phyloP scores from a whole-genome alignment of 1,140 invertebrate genomes.

The Holcopasites calliopsidis region DNA sequence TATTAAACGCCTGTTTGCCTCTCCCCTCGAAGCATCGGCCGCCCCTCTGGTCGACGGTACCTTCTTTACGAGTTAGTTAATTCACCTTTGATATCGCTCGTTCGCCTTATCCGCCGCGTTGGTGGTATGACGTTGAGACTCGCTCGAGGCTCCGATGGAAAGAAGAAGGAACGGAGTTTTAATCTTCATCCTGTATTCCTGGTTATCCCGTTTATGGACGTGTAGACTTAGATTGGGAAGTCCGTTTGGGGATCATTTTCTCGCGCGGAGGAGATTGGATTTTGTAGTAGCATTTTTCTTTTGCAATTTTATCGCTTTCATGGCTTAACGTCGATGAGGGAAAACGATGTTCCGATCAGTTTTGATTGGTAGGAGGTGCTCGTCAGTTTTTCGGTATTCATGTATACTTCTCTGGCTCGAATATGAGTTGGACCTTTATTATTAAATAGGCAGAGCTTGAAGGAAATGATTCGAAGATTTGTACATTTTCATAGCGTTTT shows the following conservation, averaged over 20 bases:
- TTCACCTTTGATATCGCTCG: slow-evolving; percentile 34
- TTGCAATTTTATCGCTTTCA: slow-evolving; percentile 22
- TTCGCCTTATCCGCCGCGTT: neutral
- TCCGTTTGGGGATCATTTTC: neutral
- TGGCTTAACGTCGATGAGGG: neutral
- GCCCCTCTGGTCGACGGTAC: neutral
- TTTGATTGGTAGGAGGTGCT: too few species aligned
- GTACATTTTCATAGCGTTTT: too few species aligned
- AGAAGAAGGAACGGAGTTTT: neutral
- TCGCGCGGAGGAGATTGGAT: neutral
- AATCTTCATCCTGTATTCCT: neutral
- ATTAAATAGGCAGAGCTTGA: too few species aligned
- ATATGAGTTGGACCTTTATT: too few species aligned
- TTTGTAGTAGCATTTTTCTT: slow-evolving; percentile 26
- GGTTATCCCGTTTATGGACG: neutral
- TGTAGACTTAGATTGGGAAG: neutral
- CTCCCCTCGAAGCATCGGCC: slow-evolving; percentile 22
- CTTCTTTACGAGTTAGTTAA: slow-evolving; percentile 18
- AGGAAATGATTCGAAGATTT: too few species aligned
- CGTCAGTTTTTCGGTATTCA: too few species aligned
- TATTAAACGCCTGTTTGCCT: slow-evolving; percentile 29
- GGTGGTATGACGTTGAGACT: neutral
- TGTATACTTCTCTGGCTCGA: too few species aligned
- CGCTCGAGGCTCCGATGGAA: neutral
- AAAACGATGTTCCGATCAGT: too few species aligned